Evolutionary conservation across 2,888 invertebrate genomes (phyloP).

Genomic region (Nomada lathburiana): DNA sequence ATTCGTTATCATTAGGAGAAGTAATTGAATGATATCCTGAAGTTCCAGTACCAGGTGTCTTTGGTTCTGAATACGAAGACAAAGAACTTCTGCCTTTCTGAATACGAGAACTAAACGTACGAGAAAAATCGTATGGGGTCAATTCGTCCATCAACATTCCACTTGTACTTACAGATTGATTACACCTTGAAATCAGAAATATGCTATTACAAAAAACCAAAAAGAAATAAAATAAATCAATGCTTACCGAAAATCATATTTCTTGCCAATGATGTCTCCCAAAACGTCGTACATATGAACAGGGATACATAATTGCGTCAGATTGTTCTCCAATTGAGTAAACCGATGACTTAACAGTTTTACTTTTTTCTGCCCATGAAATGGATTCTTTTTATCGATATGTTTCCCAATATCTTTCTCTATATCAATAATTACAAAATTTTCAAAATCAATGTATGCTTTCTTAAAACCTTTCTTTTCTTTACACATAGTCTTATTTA

Average conservation of each 20-base stretch:
- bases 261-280: slow-evolving; percentile 79
- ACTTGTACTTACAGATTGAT: slow-evolving; percentile 74
- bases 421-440: slow-evolving; percentile 75
- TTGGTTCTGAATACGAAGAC: slow-evolving; percentile 34
- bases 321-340: slow-evolving; percentile 75
- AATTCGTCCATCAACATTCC: slow-evolving; percentile 78
- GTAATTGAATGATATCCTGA: slow-evolving; percentile 49
- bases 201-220: not conserved
- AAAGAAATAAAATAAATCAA: not conserved
- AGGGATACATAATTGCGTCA: slow-evolving; percentile 50
- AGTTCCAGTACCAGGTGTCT: slow-evolving; percentile 42
- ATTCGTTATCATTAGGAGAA: slow-evolving; percentile 27
- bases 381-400: slow-evolving; percentile 71
- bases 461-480: slow-evolving; percentile 64
- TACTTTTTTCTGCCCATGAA: slow-evolving; percentile 62
- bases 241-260: slow-evolving; percentile 79
- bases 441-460: slow-evolving; percentile 68
- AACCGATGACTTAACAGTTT: slow-evolving; percentile 79
- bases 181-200: slow-evolving; percentile 71
- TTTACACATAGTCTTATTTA: slow-evolving; percentile 7
- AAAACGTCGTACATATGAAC: slow-evolving; percentile 74
- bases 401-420: slow-evolving; percentile 72
- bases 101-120: not conserved
- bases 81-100: slow-evolving; percentile 45
- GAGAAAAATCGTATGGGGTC: slow-evolving; percentile 68